Evolutionary conservation across 2,113 vertebrate species (phyloP), one percentile per base, ranked within the genome.

Genomic region (Gallinago paraguaiae): DNA sequence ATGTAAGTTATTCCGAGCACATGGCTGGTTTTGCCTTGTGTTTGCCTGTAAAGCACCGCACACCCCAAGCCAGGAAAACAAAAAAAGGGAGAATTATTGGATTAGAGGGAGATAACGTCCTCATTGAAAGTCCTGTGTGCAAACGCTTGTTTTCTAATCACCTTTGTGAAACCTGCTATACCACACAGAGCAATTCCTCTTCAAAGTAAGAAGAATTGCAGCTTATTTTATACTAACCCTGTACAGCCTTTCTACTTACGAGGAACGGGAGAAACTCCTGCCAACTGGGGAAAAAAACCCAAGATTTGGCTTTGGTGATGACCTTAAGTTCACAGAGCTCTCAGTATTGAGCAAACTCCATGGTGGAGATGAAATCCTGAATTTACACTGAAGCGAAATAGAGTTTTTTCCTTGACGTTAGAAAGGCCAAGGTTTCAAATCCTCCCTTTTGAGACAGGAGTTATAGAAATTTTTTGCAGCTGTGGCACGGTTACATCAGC

Each of bases 21-120:
- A 33, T 41, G 82, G 61, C 71, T 91, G 11, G 31, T 96, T 96
- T 92, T 95, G 90, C 61, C 43, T 96, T 96, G 86, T 93, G 48
- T 91, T 90, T 88, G 31, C 51, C 85, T 94, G 71, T 88, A 91
- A 96, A 97, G 84, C 0, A 0, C 51, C 65, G 31, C 1, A 1
- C 45, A 56, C 50, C 39, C 23, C 31, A 51, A 88, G 33, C 31
- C 28, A 79, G 67, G 72, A 28, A n/a, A 53, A 54, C 17, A 28
- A 53, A 54, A 30, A 94, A 90, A 69, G 33, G 27, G 33, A 95
- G 56, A 90, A 24, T 86, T 83, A 59, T 79, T 0, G 12, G 61
- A 92, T 93, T 87, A 94, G 77, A 82, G 61, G 60, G 56, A 94
- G 86, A 95, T 93, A 95, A 87, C 1, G 1, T 84, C 41, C 74